These are phyloP conservation scores for Eudyptes chrysolophus DNA, from an alignment of 2,113 vertebrate genomes.

Conservation along the genomic window DNA sequence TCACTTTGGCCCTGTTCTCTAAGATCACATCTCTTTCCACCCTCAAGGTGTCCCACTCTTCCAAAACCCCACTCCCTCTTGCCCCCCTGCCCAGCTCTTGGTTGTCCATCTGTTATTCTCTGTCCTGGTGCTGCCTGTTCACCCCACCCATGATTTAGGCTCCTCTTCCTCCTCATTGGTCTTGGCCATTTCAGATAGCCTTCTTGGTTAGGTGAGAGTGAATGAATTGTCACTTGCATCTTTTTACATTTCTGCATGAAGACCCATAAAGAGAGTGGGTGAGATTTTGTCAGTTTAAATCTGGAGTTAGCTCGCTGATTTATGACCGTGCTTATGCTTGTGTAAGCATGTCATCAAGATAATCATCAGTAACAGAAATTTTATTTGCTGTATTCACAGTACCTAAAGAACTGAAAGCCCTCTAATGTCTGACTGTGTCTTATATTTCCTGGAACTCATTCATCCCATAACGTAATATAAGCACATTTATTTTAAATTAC, in stretches of 20 bases:
- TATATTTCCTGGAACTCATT: conserved; percentile 6
- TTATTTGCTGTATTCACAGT: conserved; percentile 47
- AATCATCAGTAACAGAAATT: neutral
- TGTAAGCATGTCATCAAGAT: neutral
- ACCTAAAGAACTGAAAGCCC: neutral
- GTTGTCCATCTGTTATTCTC: neutral
- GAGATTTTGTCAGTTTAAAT: neutral
- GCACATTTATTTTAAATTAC: conserved; percentile 23
- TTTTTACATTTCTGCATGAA: neutral
- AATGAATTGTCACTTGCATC: neutral
- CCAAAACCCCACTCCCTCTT: neutral
- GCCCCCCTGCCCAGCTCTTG: neutral
- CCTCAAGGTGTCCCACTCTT: neutral
- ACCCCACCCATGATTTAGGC: neutral
- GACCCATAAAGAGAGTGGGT: neutral
- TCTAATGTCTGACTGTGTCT: conserved; percentile 6
- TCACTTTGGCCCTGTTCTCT: neutral
- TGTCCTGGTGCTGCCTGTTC: neutral
- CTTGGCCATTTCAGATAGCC: neutral
- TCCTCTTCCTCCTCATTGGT: rapidly evolving
- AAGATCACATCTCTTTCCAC: neutral
- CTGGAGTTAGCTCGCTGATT: neutral
- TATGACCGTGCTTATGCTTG: rapidly evolving
- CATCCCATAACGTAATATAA: neutral
- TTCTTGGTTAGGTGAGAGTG: neutral